Conservation (phyloP, 2,797 vertebrate species). For the Gallirallus australis region DNA sequence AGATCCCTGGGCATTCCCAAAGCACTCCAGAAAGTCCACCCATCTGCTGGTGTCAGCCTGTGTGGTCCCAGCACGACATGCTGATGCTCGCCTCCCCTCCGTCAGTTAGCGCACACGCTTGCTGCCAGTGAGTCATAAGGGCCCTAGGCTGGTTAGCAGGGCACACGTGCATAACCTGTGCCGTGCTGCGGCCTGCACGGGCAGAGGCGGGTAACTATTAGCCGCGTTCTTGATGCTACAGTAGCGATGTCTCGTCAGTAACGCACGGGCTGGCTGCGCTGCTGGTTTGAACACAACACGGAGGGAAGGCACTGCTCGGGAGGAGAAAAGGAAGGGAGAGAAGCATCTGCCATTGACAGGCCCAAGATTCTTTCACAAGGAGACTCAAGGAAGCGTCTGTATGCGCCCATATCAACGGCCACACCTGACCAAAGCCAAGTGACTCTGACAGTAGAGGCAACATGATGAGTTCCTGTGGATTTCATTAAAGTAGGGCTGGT, state of each 20-base stretch:
- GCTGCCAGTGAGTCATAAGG: not conserved
- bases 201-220: not conserved
- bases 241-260: not conserved
- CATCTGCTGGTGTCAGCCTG: not conserved
- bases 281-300: not conserved
- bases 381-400: not conserved
- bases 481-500: not conserved
- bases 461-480: not conserved
- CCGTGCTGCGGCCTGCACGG: not conserved
- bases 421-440: not conserved
- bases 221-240: not conserved
- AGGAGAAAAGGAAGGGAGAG: not conserved
- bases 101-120: accelerated
- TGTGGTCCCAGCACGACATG: accelerated
- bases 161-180: accelerated
- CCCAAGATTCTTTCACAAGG: not conserved
- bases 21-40: accelerated
- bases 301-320: not conserved
- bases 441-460: not conserved
- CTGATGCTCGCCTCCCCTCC: not conserved
- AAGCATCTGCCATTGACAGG: accelerated
- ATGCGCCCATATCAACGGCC: not conserved
- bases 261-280: not conserved
- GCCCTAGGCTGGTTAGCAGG: not conserved
- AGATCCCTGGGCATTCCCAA: not conserved